Conservation (phyloP, 2,888 invertebrate species). For the Tachina grossa region DNA sequence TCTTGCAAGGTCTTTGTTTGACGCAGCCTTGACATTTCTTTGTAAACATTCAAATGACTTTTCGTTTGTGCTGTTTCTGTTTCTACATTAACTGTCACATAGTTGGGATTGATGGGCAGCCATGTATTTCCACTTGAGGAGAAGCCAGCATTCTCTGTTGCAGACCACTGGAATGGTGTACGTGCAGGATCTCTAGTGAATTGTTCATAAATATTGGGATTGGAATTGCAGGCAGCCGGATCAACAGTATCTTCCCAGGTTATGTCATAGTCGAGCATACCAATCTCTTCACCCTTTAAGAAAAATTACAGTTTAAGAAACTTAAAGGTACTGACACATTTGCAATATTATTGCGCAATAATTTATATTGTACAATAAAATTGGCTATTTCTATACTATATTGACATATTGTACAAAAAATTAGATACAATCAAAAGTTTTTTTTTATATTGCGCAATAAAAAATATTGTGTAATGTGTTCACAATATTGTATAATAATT, state of each 20-base stretch:
- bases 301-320: background rate
- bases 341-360: no score
- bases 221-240: constrained; percentile 84
- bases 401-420: no score
- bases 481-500: no score
- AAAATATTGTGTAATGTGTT: no score
- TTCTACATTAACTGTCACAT: constrained; percentile 85
- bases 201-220: constrained; percentile 84
- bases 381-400: no score
- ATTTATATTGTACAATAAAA: no score
- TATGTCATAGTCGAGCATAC: constrained; percentile 83
- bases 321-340: no score
- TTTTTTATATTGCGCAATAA: no score
- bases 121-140: constrained; percentile 79
- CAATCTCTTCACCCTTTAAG: constrained; percentile 83
- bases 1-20: constrained; percentile 76
- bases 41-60: constrained; percentile 86
- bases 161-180: constrained; percentile 87
- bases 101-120: constrained; percentile 85
- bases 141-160: constrained; percentile 80
- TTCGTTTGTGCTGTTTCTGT: constrained; percentile 81
- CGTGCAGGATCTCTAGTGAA: constrained; percentile 86
- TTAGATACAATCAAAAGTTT: no score
- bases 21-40: constrained; percentile 83
- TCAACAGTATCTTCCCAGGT: constrained; percentile 85